Conservation (phyloP, 2,113 vertebrate species). For the Nesogale talazaci region DNA sequence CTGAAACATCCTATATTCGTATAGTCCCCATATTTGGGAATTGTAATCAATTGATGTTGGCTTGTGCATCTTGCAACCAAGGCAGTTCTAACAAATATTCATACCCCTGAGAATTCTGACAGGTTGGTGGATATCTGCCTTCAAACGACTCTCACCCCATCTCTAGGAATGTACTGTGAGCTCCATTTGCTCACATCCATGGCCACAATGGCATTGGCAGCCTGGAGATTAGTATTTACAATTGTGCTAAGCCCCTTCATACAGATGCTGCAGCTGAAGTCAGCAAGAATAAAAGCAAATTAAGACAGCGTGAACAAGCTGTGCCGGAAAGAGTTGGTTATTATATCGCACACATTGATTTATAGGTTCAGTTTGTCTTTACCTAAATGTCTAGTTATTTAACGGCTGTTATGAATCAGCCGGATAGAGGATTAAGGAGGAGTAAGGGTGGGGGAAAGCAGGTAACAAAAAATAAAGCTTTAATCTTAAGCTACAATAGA, state of each 20-base stretch:
- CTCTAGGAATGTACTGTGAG: constrained; percentile 7
- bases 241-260: constrained; percentile 66
- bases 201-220: constrained; percentile 22
- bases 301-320: constrained; percentile 71
- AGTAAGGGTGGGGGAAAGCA: constrained; percentile 44
- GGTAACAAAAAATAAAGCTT: constrained; percentile 84
- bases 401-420: constrained; percentile 87
- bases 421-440: constrained; percentile 81
- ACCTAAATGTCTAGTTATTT: constrained; percentile 87
- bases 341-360: constrained; percentile 82
- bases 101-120: background rate
- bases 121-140: background rate
- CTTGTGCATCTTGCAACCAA: constrained; percentile 16
- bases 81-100: constrained; percentile 10
- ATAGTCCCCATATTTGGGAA: background rate
- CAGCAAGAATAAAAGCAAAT: constrained; percentile 73
- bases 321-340: constrained; percentile 71
- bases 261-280: constrained; percentile 75
- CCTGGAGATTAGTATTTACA: constrained; percentile 61
- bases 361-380: constrained; percentile 82
- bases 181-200: constrained; percentile 54
- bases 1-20: background rate
- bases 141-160: constrained; percentile 1
- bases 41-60: background rate
- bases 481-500: constrained; percentile 84